A percentile compares a stretch with the other conserved stretches of the same genome.
Conservation (phyloP, 2,113 vertebrate species). For the Girardinichthys multiradiatus region DNA sequence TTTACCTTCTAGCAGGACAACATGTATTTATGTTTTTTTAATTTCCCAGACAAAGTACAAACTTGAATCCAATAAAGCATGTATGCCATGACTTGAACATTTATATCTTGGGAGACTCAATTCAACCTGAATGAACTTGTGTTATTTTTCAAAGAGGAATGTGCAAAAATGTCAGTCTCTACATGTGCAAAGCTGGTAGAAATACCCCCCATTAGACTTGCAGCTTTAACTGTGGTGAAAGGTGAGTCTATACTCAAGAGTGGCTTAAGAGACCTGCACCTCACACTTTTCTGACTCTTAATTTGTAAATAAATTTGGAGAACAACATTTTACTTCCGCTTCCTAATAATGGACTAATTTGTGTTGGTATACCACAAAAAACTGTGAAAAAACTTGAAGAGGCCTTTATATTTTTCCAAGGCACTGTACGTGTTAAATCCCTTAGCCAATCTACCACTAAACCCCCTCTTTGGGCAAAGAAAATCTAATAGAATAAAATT, state of each 20-base stretch:
- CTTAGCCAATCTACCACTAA: conserved; percentile 19
- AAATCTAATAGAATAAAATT: too few species aligned
- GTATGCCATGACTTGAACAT: too few species aligned
- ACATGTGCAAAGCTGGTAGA: too few species aligned
- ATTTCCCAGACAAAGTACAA: neutral
- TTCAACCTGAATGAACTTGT: neutral
- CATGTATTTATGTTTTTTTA: neutral
- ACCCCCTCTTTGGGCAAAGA: conserved; percentile 26
- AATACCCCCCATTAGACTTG: too few species aligned
- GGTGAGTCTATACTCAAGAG: neutral
- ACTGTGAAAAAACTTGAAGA: neutral
- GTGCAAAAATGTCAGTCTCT: too few species aligned
- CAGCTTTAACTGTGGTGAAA: neutral
- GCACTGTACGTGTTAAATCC: conserved; percentile 30
- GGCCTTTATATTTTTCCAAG: neutral
- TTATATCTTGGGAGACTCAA: too few species aligned
- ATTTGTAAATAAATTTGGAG: neutral
- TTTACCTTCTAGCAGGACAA: neutral
- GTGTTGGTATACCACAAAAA: neutral
- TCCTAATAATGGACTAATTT: neutral
- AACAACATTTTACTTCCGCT: neutral
- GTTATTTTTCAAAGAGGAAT: neutral
- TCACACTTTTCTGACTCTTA: neutral
- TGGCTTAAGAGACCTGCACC: neutral
- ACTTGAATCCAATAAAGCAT: too few species aligned